These are phyloP conservation scores for Xenopus borealis DNA, from an alignment of 2,113 vertebrate genomes.

Conservation along the genomic window DNA sequence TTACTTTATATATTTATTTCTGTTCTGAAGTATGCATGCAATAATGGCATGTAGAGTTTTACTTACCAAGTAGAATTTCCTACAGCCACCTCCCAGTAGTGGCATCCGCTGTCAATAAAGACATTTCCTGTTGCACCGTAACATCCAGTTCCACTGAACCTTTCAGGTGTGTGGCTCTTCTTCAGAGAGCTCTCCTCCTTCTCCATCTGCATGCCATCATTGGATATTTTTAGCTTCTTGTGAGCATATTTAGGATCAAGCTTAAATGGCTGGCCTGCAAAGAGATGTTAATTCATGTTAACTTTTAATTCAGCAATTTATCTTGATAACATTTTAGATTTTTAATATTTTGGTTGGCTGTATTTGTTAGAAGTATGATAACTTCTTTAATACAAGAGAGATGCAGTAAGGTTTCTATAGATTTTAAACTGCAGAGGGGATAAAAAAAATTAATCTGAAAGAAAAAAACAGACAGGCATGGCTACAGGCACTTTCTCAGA, in stretches of 20 bases:
- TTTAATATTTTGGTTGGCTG: too few relatives aligned
- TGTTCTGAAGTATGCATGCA: too few relatives aligned
- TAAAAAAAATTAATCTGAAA: too few relatives aligned
- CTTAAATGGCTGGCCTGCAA: constrained; percentile 92
- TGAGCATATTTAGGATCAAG: constrained; percentile 96
- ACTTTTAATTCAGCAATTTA: too few relatives aligned
- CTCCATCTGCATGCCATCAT: constrained; percentile 96
- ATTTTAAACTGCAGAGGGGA: too few relatives aligned
- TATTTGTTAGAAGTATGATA: too few relatives aligned
- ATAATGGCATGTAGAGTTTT: constrained; percentile 77
- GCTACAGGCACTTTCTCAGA: too few relatives aligned
- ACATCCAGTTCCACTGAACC: constrained; percentile 90
- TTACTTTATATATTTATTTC: too few relatives aligned
- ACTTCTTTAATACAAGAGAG: too few relatives aligned
- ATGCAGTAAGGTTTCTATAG: too few relatives aligned
- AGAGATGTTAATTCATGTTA: not conserved
- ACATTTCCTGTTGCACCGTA: constrained; percentile 89
- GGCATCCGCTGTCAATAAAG: constrained; percentile 96
- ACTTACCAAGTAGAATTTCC: constrained; percentile 92
- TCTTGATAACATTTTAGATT: too few relatives aligned
- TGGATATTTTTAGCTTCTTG: constrained; percentile 95
- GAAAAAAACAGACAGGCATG: too few relatives aligned
- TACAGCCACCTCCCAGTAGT: constrained; percentile 96
- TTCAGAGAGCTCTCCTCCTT: constrained; percentile 97
- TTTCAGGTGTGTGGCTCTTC: constrained; percentile 95